Base-by-base conservation (phyloP, 2,113 vertebrate genomes). In the Eidolon helvum region DNA sequence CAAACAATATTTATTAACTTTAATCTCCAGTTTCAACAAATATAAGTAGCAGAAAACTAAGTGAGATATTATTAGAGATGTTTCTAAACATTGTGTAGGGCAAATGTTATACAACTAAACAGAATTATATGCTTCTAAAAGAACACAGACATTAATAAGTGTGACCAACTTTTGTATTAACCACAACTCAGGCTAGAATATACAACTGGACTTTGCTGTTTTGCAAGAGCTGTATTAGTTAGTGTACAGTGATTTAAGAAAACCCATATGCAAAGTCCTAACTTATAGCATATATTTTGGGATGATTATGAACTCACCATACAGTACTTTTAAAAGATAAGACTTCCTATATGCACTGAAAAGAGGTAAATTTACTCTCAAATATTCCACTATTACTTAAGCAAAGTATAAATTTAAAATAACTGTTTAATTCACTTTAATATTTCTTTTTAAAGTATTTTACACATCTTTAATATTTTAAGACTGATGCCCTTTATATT, bases 11-110 rank as follows among this genome's bases (percentile, higher is more conserved):
- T 93, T 87, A 86, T 77, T 38, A 35, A 88, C 11, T 57, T 85
- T 66, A 80, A 78, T 72, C 69, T 84, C 68, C 55, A 87, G 93
- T 85, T 66, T 86, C 26, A 80, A 95, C 22, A 93, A 78, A 75
- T 30, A 2, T 28, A 68, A 95, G 30, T 28, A 91, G 18, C 43
- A 94, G 79, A 90, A 96, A 92, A 63, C 26, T 93, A 91, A 80
- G n/a, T 53, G 35, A 79, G 38, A 26, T 53, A 93, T 65, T 28
- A 79, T 65, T 28, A 79, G 22, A 96, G 26, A 82, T 77, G 61
- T 30, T 87, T 16, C 50, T 75, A 65, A 95, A 85, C 18, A 74
- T 1, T 26, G 2, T 48, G 50, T 0, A 75, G 11, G 84, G 30
- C 48, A 88, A 95, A 88, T 43, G 38, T 61, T 83, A 83, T 16